Conservation (phyloP, 2,113 vertebrate species). For the Falcunculus frontatus region DNA sequence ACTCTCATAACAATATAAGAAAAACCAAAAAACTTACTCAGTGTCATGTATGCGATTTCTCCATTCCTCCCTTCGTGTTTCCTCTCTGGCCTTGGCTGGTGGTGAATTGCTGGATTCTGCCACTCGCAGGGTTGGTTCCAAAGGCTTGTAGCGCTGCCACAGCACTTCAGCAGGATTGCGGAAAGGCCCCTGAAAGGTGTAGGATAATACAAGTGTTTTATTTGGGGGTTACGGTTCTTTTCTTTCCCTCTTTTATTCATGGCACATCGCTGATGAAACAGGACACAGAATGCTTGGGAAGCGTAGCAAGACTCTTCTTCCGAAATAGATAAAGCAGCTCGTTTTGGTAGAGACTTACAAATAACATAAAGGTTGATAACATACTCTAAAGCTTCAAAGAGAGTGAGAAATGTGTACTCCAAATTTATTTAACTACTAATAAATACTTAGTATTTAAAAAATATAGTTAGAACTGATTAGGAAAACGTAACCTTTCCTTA, state of each 20-base stretch:
- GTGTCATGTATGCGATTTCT: slow-evolving; percentile 53
- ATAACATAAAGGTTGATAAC: slow-evolving; percentile 11
- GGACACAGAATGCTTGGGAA: not conserved
- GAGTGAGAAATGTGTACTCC: not conserved
- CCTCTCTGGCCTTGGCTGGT: slow-evolving; percentile 68
- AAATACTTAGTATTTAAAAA: not conserved
- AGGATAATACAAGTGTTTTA: slow-evolving; percentile 27
- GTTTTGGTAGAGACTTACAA: slow-evolving; percentile 1
- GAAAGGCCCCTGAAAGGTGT: slow-evolving; percentile 79
- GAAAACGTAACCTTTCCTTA: not conserved
- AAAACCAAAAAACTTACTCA: slow-evolving; percentile 66
- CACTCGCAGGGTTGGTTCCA: slow-evolving; percentile 78
- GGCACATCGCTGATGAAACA: not conserved
- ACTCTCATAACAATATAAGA: not conserved
- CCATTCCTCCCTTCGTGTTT: slow-evolving; percentile 62
- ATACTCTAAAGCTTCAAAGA: not conserved
- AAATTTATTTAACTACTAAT: not conserved
- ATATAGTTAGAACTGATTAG: not conserved
- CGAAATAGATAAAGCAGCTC: slow-evolving; percentile 28
- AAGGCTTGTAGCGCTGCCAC: slow-evolving; percentile 77
- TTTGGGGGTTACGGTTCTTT: not conserved
- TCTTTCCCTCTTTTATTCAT: not conserved
- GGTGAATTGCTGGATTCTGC: slow-evolving; percentile 73
- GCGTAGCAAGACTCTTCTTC: not conserved
- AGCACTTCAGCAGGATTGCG: slow-evolving; percentile 74